These are phyloP conservation scores for Periophthalmus magnuspinnatus DNA, from an alignment of 2,797 vertebrate species.

Conservation along the genomic window DNA sequence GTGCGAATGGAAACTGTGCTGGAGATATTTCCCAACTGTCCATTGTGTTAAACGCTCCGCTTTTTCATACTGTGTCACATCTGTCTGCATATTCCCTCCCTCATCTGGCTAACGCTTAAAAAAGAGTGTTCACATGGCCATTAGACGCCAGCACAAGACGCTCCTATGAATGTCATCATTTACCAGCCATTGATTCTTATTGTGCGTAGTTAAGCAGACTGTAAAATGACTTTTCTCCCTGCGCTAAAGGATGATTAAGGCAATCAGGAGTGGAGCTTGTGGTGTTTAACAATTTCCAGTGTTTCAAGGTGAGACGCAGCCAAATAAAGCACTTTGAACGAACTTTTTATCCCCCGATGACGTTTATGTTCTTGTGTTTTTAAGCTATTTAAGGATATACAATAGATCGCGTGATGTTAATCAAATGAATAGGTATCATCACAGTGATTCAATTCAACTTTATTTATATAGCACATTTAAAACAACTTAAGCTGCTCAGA, in stretches of 20 bases:
- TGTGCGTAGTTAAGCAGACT: constrained; percentile 61
- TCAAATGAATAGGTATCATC: too few species aligned
- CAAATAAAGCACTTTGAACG: constrained; percentile 34
- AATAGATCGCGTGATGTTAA: not conserved
- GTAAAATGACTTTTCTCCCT: constrained; percentile 58
- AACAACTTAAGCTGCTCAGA: too few species aligned
- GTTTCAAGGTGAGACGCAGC: constrained; percentile 50
- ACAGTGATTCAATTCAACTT: too few species aligned
- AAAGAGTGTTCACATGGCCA: constrained; percentile 57
- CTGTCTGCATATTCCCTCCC: constrained; percentile 42
- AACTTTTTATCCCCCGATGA: constrained; percentile 16
- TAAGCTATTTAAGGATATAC: not conserved
- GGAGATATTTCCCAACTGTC: constrained; percentile 31
- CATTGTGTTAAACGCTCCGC: constrained; percentile 33
- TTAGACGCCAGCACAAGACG: constrained; percentile 54
- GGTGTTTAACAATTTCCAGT: constrained; percentile 45
- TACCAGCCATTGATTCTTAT: constrained; percentile 62
- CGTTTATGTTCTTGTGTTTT: constrained; percentile 4
- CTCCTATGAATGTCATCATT: constrained; percentile 56
- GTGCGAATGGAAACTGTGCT: constrained; percentile 19
- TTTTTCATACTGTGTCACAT: constrained; percentile 56
- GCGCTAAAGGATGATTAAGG: constrained; percentile 49
- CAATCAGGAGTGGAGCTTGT: constrained; percentile 47
- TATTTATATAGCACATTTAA: too few species aligned
- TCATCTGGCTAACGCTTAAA: constrained; percentile 59